phyloP scores from a whole-genome alignment of 2,888 invertebrate species.

The Nemotelus nigrinus region DNA sequence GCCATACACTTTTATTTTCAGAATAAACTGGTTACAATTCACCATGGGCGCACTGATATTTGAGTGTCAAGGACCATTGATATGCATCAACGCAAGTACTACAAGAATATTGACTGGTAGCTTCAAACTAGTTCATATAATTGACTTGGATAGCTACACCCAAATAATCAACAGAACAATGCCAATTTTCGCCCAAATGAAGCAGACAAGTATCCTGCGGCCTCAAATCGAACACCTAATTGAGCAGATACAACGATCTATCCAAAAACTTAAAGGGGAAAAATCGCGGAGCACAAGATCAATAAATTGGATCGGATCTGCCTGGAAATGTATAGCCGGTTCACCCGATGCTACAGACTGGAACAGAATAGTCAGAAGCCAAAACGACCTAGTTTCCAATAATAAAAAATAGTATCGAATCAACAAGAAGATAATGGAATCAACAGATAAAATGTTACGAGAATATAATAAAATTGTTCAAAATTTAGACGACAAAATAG shows the following conservation, averaged over 20 bases:
- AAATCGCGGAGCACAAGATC: neutral
- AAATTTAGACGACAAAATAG: too few species aligned
- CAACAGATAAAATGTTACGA: too few species aligned
- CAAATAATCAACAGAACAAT: too few species aligned
- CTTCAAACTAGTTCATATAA: too few species aligned
- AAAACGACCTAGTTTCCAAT: neutral
- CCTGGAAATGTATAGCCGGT: conserved; percentile 25
- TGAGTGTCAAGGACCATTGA: neutral
- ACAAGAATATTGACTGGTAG: neutral
- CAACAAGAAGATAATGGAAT: too few species aligned
- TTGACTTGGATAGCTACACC: too few species aligned
- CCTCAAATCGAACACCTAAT: neutral
- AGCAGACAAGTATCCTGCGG: neutral
- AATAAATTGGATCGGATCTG: conserved; percentile 17
- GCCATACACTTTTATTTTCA: neutral
- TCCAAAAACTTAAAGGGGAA: neutral
- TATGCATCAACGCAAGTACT: neutral
- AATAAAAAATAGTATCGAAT: neutral
- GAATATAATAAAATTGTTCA: too few species aligned
- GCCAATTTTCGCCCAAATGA: neutral
- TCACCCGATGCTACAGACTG: conserved; percentile 18
- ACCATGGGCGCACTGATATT: neutral
- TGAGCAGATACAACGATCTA: neutral
- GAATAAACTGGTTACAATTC: neutral
- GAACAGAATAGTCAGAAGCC: conserved; percentile 1